These are phyloP conservation scores for Diadophis punctatus DNA, from an alignment of 2,113 vertebrate species.

Conservation along the genomic window DNA sequence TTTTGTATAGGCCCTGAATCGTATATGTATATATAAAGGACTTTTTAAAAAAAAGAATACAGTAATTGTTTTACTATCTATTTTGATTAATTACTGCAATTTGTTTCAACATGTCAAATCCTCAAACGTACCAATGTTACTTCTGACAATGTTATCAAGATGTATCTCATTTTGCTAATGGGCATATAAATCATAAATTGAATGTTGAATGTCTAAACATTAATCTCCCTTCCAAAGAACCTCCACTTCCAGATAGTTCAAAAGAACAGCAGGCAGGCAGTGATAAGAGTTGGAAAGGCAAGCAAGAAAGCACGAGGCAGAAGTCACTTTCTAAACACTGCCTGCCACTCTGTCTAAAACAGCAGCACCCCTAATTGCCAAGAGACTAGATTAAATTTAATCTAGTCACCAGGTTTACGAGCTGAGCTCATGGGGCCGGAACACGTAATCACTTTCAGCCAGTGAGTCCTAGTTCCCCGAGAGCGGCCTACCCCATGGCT, in stretches of 20 bases:
- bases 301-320: too few relatives aligned
- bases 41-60: neutral
- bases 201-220: neutral
- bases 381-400: neutral
- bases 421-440: too few relatives aligned
- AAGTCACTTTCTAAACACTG: neutral
- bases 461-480: too few relatives aligned
- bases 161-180: neutral
- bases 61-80: neutral
- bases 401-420: too few relatives aligned
- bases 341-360: neutral
- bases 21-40: neutral
- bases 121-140: neutral
- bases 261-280: neutral
- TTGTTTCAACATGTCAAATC: neutral
- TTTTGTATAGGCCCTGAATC: neutral
- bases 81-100: neutral
- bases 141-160: neutral
- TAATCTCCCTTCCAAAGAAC: neutral
- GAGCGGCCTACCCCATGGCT: too few relatives aligned
- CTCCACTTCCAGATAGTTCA: neutral
- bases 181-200: neutral
- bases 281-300: neutral
- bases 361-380: neutral
- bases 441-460: too few relatives aligned